Conservation (phyloP, 2,113 vertebrate genomes). For the Himantopus leucocephalus region DNA sequence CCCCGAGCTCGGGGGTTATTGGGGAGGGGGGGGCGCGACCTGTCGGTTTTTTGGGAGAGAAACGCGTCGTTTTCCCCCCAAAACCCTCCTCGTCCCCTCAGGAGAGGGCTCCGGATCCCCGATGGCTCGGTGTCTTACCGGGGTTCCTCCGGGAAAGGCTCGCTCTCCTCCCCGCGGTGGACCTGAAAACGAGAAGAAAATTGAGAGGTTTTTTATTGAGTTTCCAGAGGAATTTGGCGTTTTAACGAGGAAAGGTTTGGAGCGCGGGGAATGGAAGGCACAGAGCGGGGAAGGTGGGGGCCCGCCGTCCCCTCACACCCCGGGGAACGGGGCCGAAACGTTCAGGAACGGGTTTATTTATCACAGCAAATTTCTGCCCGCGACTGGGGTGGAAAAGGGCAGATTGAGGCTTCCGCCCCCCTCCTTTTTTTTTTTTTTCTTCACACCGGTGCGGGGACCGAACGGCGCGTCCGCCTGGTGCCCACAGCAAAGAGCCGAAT, state of each 20-base stretch:
- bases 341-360: background rate
- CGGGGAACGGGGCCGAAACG: background rate
- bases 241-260: background rate
- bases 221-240: background rate
- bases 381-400: background rate
- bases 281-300: background rate
- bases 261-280: fast-evolving
- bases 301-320: background rate
- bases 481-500: background rate
- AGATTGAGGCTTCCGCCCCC: background rate
- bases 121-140: background rate
- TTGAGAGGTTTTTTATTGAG: background rate
- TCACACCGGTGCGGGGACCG: background rate
- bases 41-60: background rate
- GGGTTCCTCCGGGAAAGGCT: background rate
- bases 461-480: fast-evolving
- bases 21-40: too few species aligned
- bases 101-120: background rate
- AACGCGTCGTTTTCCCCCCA: background rate
- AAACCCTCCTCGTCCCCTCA: background rate
- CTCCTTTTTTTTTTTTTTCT: background rate
- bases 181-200: background rate
- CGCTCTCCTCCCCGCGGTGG: background rate
- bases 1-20: background rate
- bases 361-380: background rate